Base-by-base conservation (phyloP, 2,797 vertebrate species). In the Lacerta bilineata region DNA sequence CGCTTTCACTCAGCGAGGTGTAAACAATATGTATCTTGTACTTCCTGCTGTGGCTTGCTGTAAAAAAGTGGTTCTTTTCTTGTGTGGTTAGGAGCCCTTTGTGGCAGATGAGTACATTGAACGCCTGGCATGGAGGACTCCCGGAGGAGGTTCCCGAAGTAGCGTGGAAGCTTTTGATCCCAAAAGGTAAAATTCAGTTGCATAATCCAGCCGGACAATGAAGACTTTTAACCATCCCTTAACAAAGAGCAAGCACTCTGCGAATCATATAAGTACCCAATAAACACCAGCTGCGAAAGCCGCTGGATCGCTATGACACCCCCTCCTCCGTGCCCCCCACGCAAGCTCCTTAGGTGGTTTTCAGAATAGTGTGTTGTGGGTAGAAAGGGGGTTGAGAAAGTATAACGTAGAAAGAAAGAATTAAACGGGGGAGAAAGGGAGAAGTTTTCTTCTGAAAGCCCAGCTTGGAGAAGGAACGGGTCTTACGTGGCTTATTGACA, bases 91-190 rank as follows among this genome's bases (percentile, higher is more conserved):
- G 99, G 99, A 99, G 95, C 99, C 99, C 75, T 99, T 99, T 97
- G 99, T 99, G 97, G 99, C 99, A 85, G 99, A 99, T 97, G 99
- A 99, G 95, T 99, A 99, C 95, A 99, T 99, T 90, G 99, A 99
- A 92, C 98, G 99, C 90, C 96, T 99, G 95, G 99, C 98, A 33
- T 99, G 99, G 99, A 98, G 99, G 97, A 99, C 98, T 88, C 99
- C 99, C 13, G 99, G 99, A 94, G 99, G 99, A 95, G 99, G 99
- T 86, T 99, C 99, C 89, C 98, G 98, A 98, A 98, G 98, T 96
- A 98, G 98, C 91, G 97, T 97, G 61, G 99, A 99, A 96, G 98
- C 98, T 76, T 99, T 99, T 95, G 98, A 99, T 96, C 99, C 99
- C 0, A 99, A 99, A 98, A 99, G 98, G 99, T 99, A 94, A 97